phyloP scores from a whole-genome alignment of 1,140 invertebrate species.

The Drosophila kurseongensis region DNA sequence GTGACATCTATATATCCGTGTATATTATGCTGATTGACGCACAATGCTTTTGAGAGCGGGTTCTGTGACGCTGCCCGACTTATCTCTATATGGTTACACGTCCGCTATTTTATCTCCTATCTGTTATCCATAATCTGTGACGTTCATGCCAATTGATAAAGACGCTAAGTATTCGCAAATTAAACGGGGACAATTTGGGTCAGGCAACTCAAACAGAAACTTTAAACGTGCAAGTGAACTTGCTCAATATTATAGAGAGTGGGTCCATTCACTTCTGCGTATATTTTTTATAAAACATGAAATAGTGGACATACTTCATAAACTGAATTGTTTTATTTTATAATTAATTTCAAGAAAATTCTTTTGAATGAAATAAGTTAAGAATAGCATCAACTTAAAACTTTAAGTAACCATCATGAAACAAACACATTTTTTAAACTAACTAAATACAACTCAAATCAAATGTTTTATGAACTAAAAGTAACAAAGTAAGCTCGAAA shows the following conservation, averaged over 20 bases:
- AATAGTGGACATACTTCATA: no score
- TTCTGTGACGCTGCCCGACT: conserved; percentile 46
- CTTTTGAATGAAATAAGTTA: no score
- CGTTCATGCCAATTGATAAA: conserved; percentile 32
- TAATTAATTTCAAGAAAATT: no score
- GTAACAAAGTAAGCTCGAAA: not conserved
- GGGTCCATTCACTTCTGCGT: no score
- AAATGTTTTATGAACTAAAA: no score
- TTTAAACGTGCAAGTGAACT: no score
- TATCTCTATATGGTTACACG: conserved; percentile 38
- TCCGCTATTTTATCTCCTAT: conserved; percentile 20
- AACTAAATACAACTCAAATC: not conserved
- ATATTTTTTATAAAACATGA: no score
- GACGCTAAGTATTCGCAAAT: conserved; percentile 17
- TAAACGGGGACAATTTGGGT: not conserved
- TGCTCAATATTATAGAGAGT: no score
- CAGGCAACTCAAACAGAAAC: not conserved
- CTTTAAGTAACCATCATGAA: not conserved
- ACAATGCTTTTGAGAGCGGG: conserved; percentile 36
- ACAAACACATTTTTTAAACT: not conserved
- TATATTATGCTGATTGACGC: conserved; percentile 73
- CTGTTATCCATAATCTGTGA: conserved; percentile 29
- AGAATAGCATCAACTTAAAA: no score
- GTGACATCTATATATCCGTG: conserved; percentile 52
- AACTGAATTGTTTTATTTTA: no score